These are phyloP conservation scores for Philhelius pedissequus DNA, from an alignment of 2,888 invertebrate genomes.

Conservation along the genomic window DNA sequence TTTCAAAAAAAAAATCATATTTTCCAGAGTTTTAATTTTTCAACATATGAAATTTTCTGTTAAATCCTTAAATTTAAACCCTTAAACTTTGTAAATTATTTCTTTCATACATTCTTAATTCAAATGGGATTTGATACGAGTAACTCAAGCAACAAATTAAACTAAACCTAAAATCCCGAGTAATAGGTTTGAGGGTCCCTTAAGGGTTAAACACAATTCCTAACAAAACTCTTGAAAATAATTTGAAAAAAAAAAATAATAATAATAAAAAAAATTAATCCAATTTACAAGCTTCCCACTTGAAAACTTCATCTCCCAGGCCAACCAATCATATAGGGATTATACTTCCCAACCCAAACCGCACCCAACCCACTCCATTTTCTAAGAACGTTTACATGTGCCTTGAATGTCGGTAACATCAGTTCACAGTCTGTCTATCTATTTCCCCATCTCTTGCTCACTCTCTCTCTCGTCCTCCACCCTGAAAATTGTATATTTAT, in stretches of 20 bases:
- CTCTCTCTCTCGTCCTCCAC: not conserved
- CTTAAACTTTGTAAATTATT: no score
- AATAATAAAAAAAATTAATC: not conserved
- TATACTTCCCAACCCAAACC: not conserved
- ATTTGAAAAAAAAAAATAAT: not conserved
- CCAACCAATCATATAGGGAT: constrained; percentile 41
- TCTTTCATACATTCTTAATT: no score
- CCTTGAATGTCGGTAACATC: not conserved
- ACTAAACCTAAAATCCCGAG: not conserved
- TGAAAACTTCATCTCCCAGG: constrained; percentile 35
- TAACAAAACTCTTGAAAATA: not conserved
- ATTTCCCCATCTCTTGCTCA: not conserved
- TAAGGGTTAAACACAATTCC: not conserved
- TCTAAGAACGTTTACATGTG: constrained; percentile 13
- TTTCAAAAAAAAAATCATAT: no score
- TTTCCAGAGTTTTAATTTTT: no score
- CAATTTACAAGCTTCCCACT: constrained; percentile 24
- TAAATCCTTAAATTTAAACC: no score
- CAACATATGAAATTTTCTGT: no score
- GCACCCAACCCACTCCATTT: not conserved
- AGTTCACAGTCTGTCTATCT: not conserved
- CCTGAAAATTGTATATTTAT: not conserved
- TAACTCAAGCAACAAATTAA: not conserved
- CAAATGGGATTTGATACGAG: not conserved
- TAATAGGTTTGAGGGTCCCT: constrained; percentile 1